phyloP scores from a whole-genome alignment of 2,888 invertebrate species.

The Elegia similella region DNA sequence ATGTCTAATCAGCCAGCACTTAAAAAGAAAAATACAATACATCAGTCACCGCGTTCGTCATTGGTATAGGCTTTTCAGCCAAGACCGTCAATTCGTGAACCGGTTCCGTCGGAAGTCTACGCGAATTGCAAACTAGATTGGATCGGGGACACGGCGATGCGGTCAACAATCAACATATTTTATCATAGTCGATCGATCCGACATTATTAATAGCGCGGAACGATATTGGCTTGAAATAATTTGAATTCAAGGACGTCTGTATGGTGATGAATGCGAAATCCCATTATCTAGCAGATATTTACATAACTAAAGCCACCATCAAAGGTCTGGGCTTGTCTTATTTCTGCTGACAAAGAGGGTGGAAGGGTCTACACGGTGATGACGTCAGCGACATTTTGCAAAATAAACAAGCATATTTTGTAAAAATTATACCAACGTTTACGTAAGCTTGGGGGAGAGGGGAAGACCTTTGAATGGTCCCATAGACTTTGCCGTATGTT shows the following conservation, averaged over 20 bases:
- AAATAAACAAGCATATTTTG: too few species aligned
- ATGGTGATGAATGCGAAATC: neutral
- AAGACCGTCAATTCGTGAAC: constrained; percentile 13
- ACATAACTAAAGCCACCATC: too few species aligned
- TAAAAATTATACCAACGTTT: too few species aligned
- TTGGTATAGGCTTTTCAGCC: neutral
- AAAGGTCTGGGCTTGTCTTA: too few species aligned
- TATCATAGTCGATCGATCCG: neutral
- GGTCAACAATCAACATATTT: neutral
- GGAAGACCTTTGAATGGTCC: too few species aligned
- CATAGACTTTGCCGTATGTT: too few species aligned
- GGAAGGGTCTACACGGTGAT: too few species aligned
- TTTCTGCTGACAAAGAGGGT: too few species aligned
- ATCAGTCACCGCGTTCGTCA: constrained; percentile 2
- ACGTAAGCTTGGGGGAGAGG: too few species aligned
- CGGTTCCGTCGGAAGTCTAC: constrained; percentile 1
- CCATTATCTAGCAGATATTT: too few species aligned
- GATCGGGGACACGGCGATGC: neutral
- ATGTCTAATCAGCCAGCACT: too few species aligned
- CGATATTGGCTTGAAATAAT: neutral
- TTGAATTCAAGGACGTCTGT: neutral
- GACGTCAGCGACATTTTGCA: too few species aligned
- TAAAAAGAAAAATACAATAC: neutral
- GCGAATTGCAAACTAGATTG: constrained; percentile 1
- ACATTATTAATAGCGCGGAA: neutral